Percentiles rank a stretch among this genome's conserved stretches.
These are phyloP conservation scores for Drosophila saltans DNA, from an alignment of 1,140 invertebrate genomes.

Conservation along the genomic window DNA sequence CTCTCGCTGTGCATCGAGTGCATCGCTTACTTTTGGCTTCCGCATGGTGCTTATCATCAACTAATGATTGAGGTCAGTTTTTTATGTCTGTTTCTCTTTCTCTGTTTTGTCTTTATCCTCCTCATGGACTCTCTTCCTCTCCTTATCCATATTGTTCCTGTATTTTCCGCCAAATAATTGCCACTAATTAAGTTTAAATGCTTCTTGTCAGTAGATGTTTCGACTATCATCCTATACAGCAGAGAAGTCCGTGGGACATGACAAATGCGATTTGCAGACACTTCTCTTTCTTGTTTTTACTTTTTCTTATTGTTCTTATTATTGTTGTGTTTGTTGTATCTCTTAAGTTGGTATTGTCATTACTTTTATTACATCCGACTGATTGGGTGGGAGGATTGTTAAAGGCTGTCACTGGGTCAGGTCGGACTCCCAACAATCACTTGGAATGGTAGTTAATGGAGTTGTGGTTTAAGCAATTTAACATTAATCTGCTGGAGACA, in stretches of 20 bases:
- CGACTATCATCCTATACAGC: not conserved
- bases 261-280: constrained; percentile 65
- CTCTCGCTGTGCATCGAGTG: constrained; percentile 19
- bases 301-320: not conserved
- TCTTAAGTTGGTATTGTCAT: constrained; percentile 17
- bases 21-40: constrained; percentile 44
- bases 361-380: constrained; percentile 23
- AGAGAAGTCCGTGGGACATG: constrained; percentile 31
- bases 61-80: constrained; percentile 78
- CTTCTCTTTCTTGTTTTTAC: constrained; percentile 24
- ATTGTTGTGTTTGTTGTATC: constrained; percentile 9
- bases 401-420: not conserved
- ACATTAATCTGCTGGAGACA: constrained; percentile 12
- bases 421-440: not conserved
- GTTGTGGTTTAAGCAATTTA: constrained; percentile 15
- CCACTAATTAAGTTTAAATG: constrained; percentile 65
- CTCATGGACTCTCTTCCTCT: not conserved
- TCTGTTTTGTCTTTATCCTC: not conserved
- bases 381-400: not conserved
- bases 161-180: constrained; percentile 60
- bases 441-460: constrained; percentile 13
- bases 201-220: constrained; percentile 31
- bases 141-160: constrained; percentile 13
- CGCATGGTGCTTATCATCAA: constrained; percentile 64
- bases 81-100: not conserved